phyloP scores from a whole-genome alignment of 2,888 invertebrate genomes.

The Didymodactylos carnosus region DNA sequence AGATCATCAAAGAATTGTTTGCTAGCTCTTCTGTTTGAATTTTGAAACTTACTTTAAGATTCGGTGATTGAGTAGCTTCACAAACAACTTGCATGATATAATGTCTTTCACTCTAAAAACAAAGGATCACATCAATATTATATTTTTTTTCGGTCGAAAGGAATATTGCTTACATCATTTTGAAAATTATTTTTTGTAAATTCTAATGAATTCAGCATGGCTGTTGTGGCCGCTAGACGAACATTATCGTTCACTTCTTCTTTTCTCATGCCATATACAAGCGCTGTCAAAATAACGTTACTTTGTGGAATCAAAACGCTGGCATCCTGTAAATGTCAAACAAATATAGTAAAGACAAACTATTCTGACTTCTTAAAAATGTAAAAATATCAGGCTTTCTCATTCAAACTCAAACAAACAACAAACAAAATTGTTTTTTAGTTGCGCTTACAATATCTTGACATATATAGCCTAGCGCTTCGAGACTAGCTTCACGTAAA shows the following conservation, averaged over 20 bases:
- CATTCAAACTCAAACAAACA: too few species aligned
- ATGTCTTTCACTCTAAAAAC: constrained; percentile 54
- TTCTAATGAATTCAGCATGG: constrained; percentile 83
- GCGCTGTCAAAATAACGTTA: constrained; percentile 89
- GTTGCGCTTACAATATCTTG: constrained; percentile 53
- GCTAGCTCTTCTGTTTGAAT: too few species aligned
- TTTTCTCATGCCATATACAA: constrained; percentile 91
- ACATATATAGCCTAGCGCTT: constrained; percentile 94
- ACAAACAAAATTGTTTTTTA: too few species aligned
- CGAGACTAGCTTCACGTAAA: constrained; percentile 83
- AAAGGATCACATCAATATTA: background rate
- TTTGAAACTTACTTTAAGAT: too few species aligned
- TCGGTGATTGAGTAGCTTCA: constrained; percentile 81
- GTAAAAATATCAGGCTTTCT: too few species aligned
- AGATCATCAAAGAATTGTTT: too few species aligned
- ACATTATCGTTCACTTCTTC: constrained; percentile 76
- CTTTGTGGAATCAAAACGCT: constrained; percentile 74
- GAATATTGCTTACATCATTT: constrained; percentile 45
- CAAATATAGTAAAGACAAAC: too few species aligned
- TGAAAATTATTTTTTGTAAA: constrained; percentile 97
- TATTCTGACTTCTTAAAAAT: too few species aligned
- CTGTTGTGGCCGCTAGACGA: constrained; percentile 80
- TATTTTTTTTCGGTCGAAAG: background rate
- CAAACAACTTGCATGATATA: constrained; percentile 99
- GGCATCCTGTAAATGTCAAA: too few species aligned